Conservation (phyloP, 2,113 vertebrate genomes). For the Cairina moschata region DNA sequence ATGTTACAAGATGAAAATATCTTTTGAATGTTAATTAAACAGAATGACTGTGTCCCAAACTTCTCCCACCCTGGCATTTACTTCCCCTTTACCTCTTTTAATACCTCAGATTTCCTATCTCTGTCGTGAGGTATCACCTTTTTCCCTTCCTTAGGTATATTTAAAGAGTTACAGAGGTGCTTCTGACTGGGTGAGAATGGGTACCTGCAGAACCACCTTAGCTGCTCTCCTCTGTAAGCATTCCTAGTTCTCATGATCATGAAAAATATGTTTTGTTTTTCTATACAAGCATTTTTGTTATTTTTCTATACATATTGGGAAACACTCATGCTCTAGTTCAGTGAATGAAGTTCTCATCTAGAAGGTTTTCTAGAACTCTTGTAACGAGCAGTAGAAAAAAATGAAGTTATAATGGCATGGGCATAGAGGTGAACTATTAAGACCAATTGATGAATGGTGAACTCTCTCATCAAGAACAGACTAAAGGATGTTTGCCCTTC, state of each 20-base stretch:
- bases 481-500: background rate
- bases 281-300: background rate
- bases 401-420: background rate
- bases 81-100: background rate
- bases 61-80: background rate
- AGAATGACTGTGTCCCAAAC: background rate
- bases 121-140: background rate
- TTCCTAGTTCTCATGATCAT: background rate
- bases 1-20: background rate
- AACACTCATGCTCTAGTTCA: background rate
- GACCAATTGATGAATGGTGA: background rate
- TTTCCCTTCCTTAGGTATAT: background rate
- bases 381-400: background rate
- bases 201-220: background rate
- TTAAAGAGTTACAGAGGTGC: background rate
- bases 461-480: background rate
- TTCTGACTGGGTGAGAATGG: background rate
- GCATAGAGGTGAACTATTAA: background rate
- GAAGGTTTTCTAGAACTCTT: background rate
- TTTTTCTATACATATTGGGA: background rate
- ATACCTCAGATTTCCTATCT: background rate
- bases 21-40: slow-evolving; percentile 20
- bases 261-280: background rate
- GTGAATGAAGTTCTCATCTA: background rate
- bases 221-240: background rate